A percentile compares a stretch with the other conserved stretches of the same genome.
Evolutionary conservation across 2,113 vertebrate genomes (phyloP).

Genomic region (Cardinalis cardinalis): DNA sequence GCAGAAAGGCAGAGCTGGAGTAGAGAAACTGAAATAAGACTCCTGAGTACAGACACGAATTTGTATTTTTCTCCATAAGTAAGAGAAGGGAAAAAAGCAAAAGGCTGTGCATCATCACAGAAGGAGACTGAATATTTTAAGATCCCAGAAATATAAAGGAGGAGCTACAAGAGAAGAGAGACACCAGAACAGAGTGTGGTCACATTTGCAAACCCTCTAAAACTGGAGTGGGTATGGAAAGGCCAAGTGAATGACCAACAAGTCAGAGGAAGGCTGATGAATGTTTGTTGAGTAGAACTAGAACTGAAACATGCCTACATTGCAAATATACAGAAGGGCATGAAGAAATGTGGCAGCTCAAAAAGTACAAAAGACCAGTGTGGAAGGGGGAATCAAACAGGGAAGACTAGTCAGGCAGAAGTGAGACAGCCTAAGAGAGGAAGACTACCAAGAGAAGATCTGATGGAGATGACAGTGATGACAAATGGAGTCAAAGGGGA

Average conservation of each 20-base stretch:
- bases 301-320: not conserved
- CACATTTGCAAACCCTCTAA: not conserved
- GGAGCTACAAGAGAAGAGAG: not conserved
- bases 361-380: not conserved
- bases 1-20: not conserved
- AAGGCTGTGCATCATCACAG: not conserved
- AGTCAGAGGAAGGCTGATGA: not conserved
- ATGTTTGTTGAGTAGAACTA: not conserved
- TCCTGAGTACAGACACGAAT: not conserved
- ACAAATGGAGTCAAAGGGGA: not conserved
- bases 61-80: not conserved
- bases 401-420: not conserved
- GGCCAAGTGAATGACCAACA: not conserved
- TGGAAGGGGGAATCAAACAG: not conserved
- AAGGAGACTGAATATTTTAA: not conserved
- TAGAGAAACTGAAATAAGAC: not conserved
- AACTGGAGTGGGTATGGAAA: not conserved
- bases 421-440: not conserved
- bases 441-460: not conserved
- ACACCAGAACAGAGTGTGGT: not conserved
- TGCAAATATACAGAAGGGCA: not conserved
- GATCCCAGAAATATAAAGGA: not conserved
- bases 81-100: not conserved
- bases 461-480: not conserved
- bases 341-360: not conserved